Evolutionary conservation across 1,140 invertebrate genomes (phyloP), one percentile per base, ranked within the genome.

Genomic region (Heliconius hermathena): DNA sequence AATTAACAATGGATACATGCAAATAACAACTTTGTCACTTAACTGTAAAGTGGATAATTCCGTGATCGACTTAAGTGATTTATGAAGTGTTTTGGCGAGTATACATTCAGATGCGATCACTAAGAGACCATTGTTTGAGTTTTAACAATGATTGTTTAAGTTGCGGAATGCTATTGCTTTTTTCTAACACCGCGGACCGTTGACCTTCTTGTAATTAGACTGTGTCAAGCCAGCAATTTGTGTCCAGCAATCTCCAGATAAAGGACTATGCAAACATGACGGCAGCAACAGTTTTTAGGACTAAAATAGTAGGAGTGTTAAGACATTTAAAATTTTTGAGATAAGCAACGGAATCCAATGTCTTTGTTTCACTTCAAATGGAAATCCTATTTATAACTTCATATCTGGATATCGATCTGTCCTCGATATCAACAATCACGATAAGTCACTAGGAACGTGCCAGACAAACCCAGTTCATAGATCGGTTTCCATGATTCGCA

Each of bases 401-500:
- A 71, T 71, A 71, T 71, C 71, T 33, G 29, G 11, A 38, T n/a
- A 71, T 71, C 16, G 54, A 71, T 71, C 33, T 74, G 49, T 74
- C 49, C 29, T 54, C 26, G 49, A 74, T 74, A 38, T 26, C 46
- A 74, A 57, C 22, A 49, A 54, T 33, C 66, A 52, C 22, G 75
- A 71, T 76, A 76, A 76, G 70, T 72, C 9, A 16, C 60, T 71
- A 71, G 46, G 41, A 71, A 72, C 76, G 76, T 77, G 76, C 49
- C 46, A 33, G 29, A 71, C 38, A 46, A 73, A 57, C 71, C 33
- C 77, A 57, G 77, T 38, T 22, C n/a, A 29, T 76, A 71, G 75
- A 84, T 82, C 73, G 84, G 76, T 86, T 89, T 88, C 86, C 85
- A 83, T 82, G 83, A 85, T 87, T 84, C 82, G 84, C 85, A 85